phyloP scores from a whole-genome alignment of 2,797 vertebrate species.

The Cetoscarus ocellatus region DNA sequence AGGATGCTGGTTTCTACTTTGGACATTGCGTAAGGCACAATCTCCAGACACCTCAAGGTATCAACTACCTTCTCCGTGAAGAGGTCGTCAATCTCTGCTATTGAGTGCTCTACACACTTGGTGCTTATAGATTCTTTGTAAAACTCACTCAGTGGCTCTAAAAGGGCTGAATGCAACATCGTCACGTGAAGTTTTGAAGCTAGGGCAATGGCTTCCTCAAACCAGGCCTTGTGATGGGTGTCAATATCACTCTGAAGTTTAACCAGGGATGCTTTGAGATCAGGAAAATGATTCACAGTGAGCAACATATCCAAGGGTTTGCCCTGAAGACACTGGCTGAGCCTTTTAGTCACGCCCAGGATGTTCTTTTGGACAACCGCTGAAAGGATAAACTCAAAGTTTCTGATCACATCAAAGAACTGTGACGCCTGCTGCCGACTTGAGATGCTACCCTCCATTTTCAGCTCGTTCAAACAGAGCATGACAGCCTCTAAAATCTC shows the following conservation, averaged over 20 bases:
- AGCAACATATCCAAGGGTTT: slow-evolving; percentile 84
- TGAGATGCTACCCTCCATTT: slow-evolving; percentile 55
- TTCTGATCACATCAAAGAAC: slow-evolving; percentile 75
- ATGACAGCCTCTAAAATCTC: slow-evolving; percentile 78
- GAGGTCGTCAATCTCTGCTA: slow-evolving; percentile 80
- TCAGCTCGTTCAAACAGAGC: slow-evolving; percentile 81
- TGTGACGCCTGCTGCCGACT: slow-evolving; percentile 70
- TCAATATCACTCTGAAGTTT: slow-evolving; percentile 76
- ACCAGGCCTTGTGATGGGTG: slow-evolving; percentile 82
- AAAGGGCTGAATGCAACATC: slow-evolving; percentile 78
- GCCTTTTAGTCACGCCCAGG: slow-evolving; percentile 72
- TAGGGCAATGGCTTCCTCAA: slow-evolving; percentile 80
- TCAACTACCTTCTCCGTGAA: slow-evolving; percentile 82
- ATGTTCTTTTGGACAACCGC: slow-evolving; percentile 84
- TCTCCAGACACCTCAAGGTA: slow-evolving; percentile 85
- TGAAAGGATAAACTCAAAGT: slow-evolving; percentile 85
- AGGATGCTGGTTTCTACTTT: slow-evolving; percentile 82
- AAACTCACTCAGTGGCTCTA: slow-evolving; percentile 80
- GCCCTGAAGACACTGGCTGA: slow-evolving; percentile 83
- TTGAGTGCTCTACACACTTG: slow-evolving; percentile 77
- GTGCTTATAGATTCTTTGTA: slow-evolving; percentile 81
- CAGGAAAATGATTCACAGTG: slow-evolving; percentile 75
- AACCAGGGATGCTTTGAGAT: slow-evolving; percentile 72
- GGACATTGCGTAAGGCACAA: slow-evolving; percentile 89
- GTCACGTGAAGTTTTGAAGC: slow-evolving; percentile 78